A percentile compares a stretch with the other conserved stretches of the same genome.
Evolutionary conservation across 1,140 invertebrate genomes (phyloP).

Genomic region (Colletes gigas): DNA sequence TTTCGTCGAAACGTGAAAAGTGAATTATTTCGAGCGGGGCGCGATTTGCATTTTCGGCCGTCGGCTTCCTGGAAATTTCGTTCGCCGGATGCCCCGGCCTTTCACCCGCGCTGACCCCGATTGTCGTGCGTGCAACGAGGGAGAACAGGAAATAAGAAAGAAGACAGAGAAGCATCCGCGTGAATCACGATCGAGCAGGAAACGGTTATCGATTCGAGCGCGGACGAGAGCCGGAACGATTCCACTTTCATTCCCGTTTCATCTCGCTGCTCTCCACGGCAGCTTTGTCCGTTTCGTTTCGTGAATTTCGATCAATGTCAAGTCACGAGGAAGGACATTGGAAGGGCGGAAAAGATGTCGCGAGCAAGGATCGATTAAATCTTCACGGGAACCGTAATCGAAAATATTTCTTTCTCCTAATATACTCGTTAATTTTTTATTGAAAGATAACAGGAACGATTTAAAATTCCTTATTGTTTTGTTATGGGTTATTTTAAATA

Average conservation of each 20-base stretch:
- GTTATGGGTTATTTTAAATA: no score
- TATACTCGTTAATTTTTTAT: no score
- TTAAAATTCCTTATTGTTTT: no score
- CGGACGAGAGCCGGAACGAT: background rate
- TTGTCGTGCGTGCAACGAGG: background rate
- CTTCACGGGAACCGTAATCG: no score
- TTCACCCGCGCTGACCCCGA: conserved; percentile 1
- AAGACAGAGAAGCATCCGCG: background rate
- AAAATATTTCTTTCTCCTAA: no score
- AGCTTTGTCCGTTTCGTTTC: background rate
- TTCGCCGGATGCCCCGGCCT: conserved; percentile 1
- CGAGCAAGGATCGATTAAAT: no score
- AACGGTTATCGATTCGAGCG: conserved; percentile 25
- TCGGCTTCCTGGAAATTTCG: conserved; percentile 6
- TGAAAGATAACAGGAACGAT: no score
- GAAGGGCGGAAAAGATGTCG: background rate
- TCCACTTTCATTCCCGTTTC: conserved; percentile 9
- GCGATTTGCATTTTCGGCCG: conserved; percentile 24
- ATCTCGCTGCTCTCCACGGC: background rate
- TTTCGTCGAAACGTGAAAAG: conserved; percentile 30
- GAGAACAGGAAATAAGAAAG: no score
- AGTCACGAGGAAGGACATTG: background rate
- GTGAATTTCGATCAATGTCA: conserved; percentile 5
- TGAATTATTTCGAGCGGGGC: conserved; percentile 30
- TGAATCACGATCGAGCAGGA: conserved; percentile 20